Percentiles rank a stretch among this genome's conserved stretches.
Evolutionary conservation across 1,140 invertebrate genomes (phyloP).

Genomic region (Lordiphosa mommai): DNA sequence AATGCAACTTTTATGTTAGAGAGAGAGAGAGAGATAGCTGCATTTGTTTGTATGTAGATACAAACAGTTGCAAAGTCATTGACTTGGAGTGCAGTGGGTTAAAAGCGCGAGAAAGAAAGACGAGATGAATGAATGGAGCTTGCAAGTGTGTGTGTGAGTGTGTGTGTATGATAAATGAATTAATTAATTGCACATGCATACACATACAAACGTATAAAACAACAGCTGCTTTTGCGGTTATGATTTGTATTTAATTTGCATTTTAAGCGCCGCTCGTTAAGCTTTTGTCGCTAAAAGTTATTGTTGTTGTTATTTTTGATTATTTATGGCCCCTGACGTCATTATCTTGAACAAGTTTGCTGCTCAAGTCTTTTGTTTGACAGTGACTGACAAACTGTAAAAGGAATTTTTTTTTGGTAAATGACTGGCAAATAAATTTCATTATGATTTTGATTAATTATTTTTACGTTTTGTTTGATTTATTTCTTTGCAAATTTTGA

Average conservation of each 20-base stretch:
- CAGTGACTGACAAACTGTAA: slow-evolving; percentile 5
- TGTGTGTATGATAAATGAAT: slow-evolving; percentile 24
- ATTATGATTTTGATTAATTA: not conserved
- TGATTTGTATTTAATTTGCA: slow-evolving; percentile 37
- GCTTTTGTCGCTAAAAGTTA: not conserved
- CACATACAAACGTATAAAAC: not conserved
- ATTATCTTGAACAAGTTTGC: slow-evolving; percentile 52
- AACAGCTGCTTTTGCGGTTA: not conserved
- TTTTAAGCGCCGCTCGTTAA: slow-evolving; percentile 48
- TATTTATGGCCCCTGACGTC: slow-evolving; percentile 56
- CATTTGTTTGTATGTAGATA: too few relatives aligned
- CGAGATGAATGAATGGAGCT: slow-evolving; percentile 23
- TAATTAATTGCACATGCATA: slow-evolving; percentile 17
- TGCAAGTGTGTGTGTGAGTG: slow-evolving; percentile 26
- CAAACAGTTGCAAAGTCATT: slow-evolving; percentile 40
- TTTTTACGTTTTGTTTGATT: too few relatives aligned
- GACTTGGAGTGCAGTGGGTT: slow-evolving; percentile 18
- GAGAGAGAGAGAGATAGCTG: not conserved
- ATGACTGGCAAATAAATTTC: not conserved
- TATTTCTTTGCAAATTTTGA: too few relatives aligned
- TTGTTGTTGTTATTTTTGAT: slow-evolving; percentile 12
- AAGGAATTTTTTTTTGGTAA: not conserved
- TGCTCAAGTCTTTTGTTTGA: slow-evolving; percentile 61
- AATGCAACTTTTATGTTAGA: not conserved
- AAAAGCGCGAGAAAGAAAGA: slow-evolving; percentile 11